Base-by-base conservation (phyloP, 2,113 vertebrate species). In the Mixornis gularis region DNA sequence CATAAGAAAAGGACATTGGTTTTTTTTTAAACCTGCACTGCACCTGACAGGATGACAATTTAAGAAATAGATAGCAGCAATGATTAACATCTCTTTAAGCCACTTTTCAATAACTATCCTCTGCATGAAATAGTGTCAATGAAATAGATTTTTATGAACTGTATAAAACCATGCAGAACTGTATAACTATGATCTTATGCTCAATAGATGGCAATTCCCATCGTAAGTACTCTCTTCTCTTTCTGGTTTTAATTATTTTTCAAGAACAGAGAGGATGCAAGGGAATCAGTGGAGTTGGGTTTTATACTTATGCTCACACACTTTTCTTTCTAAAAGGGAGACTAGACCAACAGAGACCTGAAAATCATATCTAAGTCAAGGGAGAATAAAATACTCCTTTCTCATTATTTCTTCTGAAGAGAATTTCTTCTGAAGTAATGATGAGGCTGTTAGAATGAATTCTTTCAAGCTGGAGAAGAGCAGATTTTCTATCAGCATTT, bases 171-270 rank as follows among this genome's bases (percentile, higher is more conserved):
- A 4, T 20, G 32, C 5, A 68, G 34, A 83, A 86, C 6, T 44
- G 17, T 74, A 58, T 21, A 80, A 49, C 63, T 65, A 55, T 49
- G 29, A 66, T 32, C 74, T 73, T 1, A 0, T 51, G 8, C 15
- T 81, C 40, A 17, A 69, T 52, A 85, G 48, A 82, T 48, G 29
- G 34, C 6, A 76, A 58, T 95, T 88, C 30, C 26, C 70, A 66
- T 51, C 44, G 60, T 56, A 74, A 73, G 30, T 9, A n/a, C 8
- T 25, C 7, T 56, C 29, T 69, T 66, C n/a, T 79, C 17, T 76
- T 88, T 89, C 66, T 80, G 32, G 16, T 68, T 96, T 96, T 90
- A 93, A 95, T 95, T 93, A 73, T 93, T 96, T 89, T 82, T 85
- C 51, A 90, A 84, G 79, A 90, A 79, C 24, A 77, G 43, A 51